Conservation (phyloP, 2,888 invertebrate species). For the Calliphora vomitoria region DNA sequence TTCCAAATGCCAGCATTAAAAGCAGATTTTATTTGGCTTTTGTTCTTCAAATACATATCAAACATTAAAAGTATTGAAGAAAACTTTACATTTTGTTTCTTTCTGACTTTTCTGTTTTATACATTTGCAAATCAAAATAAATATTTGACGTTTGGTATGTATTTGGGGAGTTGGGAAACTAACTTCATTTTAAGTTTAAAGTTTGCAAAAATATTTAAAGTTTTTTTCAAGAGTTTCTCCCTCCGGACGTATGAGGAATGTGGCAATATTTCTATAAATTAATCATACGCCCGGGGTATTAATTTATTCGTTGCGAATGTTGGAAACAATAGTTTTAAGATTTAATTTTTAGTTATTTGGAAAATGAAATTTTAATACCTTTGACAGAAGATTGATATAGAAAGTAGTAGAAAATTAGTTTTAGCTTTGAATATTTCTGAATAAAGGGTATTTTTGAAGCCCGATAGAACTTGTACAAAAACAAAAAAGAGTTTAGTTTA, state of each 20-base stretch:
- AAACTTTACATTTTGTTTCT: neutral
- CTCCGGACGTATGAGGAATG: conserved; percentile 34
- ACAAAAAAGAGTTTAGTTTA: no score
- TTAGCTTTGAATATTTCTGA: no score
- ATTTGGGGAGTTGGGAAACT: neutral
- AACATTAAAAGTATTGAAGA: neutral
- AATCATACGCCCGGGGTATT: conserved; percentile 16
- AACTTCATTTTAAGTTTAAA: conserved; percentile 11
- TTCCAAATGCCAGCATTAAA: neutral
- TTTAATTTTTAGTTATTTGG: no score
- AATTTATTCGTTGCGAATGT: neutral
- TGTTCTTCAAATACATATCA: conserved; percentile 9
- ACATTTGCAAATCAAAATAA: neutral
- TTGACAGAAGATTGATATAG: no score
- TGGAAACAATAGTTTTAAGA: neutral
- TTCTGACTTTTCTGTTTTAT: neutral
- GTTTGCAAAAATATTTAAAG: neutral
- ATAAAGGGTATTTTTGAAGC: no score
- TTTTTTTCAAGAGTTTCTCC: neutral
- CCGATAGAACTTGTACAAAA: no score
- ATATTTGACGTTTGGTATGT: neutral
- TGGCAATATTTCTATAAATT: conserved; percentile 13
- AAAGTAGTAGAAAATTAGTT: no score
- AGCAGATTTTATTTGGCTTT: neutral
- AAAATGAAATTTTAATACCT: neutral